phyloP scores from a whole-genome alignment of 2,888 invertebrate genomes.

The Strigamia maritima region DNA sequence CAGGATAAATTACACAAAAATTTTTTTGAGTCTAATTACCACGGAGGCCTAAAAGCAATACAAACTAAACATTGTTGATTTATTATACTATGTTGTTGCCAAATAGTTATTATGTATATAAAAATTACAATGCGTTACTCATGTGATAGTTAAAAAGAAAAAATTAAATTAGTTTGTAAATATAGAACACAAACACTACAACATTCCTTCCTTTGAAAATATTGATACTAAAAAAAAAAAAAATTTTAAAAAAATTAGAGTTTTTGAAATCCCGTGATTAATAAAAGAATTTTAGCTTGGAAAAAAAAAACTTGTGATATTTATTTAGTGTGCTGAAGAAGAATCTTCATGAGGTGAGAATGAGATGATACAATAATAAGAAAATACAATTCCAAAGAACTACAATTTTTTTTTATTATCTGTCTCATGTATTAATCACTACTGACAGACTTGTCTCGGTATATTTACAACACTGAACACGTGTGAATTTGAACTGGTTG shows the following conservation, averaged over 20 bases:
- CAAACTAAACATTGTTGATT: conserved; percentile 20
- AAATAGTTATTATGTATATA: conserved; percentile 22
- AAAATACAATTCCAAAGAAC: background rate
- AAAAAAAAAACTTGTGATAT: background rate
- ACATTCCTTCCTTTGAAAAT: conserved; percentile 31
- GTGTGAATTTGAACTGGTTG: conserved; percentile 15
- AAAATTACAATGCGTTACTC: conserved; percentile 18
- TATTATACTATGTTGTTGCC: conserved; percentile 26
- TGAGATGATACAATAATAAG: background rate
- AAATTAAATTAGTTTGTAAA: conserved; percentile 20
- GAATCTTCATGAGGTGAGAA: background rate
- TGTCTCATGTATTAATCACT: conserved; percentile 20
- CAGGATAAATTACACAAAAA: conserved; percentile 25
- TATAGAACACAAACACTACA: conserved; percentile 24
- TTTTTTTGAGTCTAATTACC: conserved; percentile 27
- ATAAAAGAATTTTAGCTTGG: conserved; percentile 33
- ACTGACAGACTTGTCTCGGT: background rate
- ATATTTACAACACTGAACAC: conserved; percentile 28
- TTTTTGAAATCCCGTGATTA: conserved; percentile 8
- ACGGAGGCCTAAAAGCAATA: conserved; percentile 27
- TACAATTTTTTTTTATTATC: conserved; percentile 15
- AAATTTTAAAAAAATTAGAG: background rate
- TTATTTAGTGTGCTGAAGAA: background rate
- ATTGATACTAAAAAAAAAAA: background rate
- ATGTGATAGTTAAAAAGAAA: conserved; percentile 9